Conservation (phyloP, 2,113 vertebrate genomes). For the Rhinolophus ferrumequinum region DNA sequence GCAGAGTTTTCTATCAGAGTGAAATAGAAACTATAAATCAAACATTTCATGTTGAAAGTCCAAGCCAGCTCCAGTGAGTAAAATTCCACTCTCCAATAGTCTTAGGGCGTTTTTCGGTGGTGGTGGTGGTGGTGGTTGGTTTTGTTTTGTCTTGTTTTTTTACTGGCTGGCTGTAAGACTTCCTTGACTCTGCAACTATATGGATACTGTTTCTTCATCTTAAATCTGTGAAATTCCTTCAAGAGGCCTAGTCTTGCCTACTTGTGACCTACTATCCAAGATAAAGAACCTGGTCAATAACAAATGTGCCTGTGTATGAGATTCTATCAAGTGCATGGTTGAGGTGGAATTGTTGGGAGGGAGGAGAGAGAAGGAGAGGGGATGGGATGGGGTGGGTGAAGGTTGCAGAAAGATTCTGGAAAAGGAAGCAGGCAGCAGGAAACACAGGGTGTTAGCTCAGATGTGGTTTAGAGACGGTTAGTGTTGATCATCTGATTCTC, state of each 20-base stretch:
- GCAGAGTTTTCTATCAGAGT: constrained; percentile 74
- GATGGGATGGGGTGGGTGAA: rapidly evolving
- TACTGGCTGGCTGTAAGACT: constrained; percentile 29
- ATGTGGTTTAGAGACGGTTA: background rate
- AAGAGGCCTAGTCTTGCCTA: constrained; percentile 59
- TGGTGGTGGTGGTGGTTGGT: no score
- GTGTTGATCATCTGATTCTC: background rate
- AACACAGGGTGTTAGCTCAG: background rate
- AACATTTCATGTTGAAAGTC: constrained; percentile 73
- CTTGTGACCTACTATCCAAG: constrained; percentile 51
- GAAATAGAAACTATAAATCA: constrained; percentile 82
- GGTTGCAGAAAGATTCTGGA: background rate
- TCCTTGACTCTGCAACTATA: constrained; percentile 19
- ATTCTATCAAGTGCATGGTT: background rate
- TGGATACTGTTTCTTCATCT: constrained; percentile 66
- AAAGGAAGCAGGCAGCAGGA: background rate
- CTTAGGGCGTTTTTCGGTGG: background rate
- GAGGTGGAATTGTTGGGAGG: background rate
- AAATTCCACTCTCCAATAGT: constrained; percentile 59
- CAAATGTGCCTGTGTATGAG: constrained; percentile 27
- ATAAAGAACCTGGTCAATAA: constrained; percentile 61
- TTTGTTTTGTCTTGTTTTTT: background rate
- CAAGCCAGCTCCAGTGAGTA: constrained; percentile 56
- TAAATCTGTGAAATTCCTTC: constrained; percentile 67
- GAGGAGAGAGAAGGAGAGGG: background rate